Base-by-base conservation (phyloP, 2,888 invertebrate genomes). In the Thera obeliscata region DNA sequence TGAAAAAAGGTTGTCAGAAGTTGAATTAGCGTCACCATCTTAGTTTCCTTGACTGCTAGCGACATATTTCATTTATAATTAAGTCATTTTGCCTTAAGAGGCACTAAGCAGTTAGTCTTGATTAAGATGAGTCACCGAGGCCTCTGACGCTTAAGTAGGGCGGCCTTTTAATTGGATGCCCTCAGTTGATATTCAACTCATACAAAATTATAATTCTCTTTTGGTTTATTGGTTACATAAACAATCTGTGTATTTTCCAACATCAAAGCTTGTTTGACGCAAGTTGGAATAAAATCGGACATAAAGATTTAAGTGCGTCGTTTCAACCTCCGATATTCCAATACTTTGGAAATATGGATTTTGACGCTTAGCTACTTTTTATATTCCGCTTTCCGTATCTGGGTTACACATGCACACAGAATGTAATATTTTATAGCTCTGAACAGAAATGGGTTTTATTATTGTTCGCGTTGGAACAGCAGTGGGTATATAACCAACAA, bases 281-380 rank as follows among this genome's bases (percentile, higher is more conserved):
- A 71, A 69, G 66, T 66, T 66, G 67, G 61, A 73, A 73, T 74
- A 73, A 70, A 63, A 70, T 69, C 59, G 73, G 62, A 57, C 73
- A 70, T 74, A 76, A 81, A 77, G 76, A 73, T 76, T 72, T 66
- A 75, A 78, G 56, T 66, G 70, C 70, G 68, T 72, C 70, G 73
- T 77, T 78, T 72, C 76, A 71, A 64, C 67, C 66, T 64, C 65
- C 66, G 64, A 73, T 74, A 78, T 74, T 78, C 55, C 73, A 78
- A 77, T 74, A 78, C 76, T 76, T 78, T 76, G 77, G 64, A 80
- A 81, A 79, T 80, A 77, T 80, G 77, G 62, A 64, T 67, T 72
- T 72, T 69, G 68, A 66, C 66, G 70, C 71, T 71, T 62, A 62
- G 61, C 56, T 55, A 66, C 54, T 58, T 75, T 74, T 71, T 74